phyloP scores from a whole-genome alignment of 2,888 invertebrate genomes.

The Melanophora roralis region DNA sequence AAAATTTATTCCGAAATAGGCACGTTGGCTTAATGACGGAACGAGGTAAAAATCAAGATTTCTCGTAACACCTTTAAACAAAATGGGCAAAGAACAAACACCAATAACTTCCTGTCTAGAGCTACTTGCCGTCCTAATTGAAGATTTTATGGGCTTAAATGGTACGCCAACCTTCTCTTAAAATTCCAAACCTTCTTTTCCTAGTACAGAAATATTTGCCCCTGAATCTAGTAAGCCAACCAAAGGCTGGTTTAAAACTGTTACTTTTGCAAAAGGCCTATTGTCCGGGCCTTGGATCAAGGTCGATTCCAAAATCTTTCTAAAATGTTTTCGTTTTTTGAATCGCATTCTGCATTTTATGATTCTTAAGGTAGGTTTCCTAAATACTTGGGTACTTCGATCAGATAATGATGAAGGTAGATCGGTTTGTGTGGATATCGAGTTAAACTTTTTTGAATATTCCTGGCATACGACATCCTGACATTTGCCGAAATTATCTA shows the following conservation, averaged over 20 bases:
- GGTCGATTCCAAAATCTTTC: too few relatives aligned
- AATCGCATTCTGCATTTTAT: not conserved
- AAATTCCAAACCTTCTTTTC: conserved; percentile 9
- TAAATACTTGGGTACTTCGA: not conserved
- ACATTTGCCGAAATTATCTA: too few relatives aligned
- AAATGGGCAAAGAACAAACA: not conserved
- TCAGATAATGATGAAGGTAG: too few relatives aligned
- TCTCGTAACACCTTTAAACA: not conserved
- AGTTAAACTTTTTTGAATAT: not conserved
- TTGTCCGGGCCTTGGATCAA: too few relatives aligned
- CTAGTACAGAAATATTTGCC: conserved; percentile 21
- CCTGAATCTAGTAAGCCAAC: too few relatives aligned
- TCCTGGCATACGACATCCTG: not conserved
- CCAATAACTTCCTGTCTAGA: not conserved
- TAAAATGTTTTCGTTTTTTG: too few relatives aligned
- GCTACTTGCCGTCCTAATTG: conserved; percentile 24
- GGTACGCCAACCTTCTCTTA: not conserved
- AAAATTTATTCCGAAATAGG: not conserved
- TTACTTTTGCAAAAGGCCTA: too few relatives aligned
- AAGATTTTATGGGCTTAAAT: not conserved
- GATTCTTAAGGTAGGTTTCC: not conserved
- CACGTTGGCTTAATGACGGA: not conserved
- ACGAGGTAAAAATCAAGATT: not conserved
- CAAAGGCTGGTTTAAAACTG: too few relatives aligned
- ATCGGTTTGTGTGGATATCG: not conserved